Evolutionary conservation across 2,113 vertebrate genomes (phyloP), one percentile per base, ranked within the genome.

Genomic region (Semnornis frantzii): DNA sequence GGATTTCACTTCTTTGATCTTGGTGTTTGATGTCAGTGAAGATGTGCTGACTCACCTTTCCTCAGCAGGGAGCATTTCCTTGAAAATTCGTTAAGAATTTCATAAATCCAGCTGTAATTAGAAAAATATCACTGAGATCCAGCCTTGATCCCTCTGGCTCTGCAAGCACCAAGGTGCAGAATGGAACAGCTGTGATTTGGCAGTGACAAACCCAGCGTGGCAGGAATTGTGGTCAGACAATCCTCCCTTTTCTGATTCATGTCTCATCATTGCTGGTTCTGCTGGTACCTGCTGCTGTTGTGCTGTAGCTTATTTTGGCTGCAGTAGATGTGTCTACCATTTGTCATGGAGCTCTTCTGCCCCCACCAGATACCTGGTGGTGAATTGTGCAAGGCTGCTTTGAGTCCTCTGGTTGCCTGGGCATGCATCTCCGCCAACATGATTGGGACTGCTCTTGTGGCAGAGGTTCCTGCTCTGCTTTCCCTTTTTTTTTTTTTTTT

Each of bases 71-170:
- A 80, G 8, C 76, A 39, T 85, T 92, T 90, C 31, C 37, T 90
- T 58, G 6, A 10, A 91, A 86, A 73, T 58, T 69, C 57, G 66
- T 87, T 46, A 79, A 87, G 66, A 84, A 82, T 87, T 87, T 87
- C 4, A 18, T 78, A 87, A 82, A 87, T 78, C 31, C 25, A 52
- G 16, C 50, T 85, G 37, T 75, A 75, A 73, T 83, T 80, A 70
- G 44, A 59, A 92, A 93, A 85, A 58, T 58, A 21, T 23, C 78
- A 48, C 16, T 31, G 60, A 93, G 50, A 42, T 89, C 31, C 72
- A 69, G 44, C 15, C 2, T 54, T 75, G 65, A 71, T 76, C 80
- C 76, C 80, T 90, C 91, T 73, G 82, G 44, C 71, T 93, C 15
- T 52, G 30, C 63, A 64, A 66, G 54, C 72, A 59, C 31, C 42